These are phyloP conservation scores for Caloenas nicobarica DNA, from an alignment of 2,113 vertebrate genomes.

Conservation along the genomic window DNA sequence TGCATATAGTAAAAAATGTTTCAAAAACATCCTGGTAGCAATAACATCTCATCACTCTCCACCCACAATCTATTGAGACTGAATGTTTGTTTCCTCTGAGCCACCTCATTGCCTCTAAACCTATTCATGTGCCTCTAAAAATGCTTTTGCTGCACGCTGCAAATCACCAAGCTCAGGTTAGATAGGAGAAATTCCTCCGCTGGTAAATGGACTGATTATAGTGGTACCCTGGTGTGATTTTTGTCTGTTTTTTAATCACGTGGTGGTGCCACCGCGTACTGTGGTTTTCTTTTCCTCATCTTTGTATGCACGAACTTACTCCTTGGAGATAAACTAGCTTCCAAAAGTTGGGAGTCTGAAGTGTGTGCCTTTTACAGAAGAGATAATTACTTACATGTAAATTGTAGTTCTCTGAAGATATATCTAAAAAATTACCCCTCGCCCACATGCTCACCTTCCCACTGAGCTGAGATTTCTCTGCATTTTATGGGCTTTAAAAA, in stretches of 20 bases:
- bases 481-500: constrained; percentile 7
- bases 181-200: not conserved
- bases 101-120: not conserved
- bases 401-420: constrained; percentile 11
- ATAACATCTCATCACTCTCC: not conserved
- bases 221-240: not conserved
- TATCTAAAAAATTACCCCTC: not conserved
- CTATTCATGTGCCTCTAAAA: not conserved
- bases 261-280: not conserved
- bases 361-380: not conserved
- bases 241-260: not conserved
- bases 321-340: not conserved
- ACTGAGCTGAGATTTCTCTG: constrained; percentile 12
- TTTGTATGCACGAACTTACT: not conserved
- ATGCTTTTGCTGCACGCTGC: not conserved
- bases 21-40: not conserved
- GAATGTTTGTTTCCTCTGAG: constrained; percentile 32
- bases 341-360: not conserved
- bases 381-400: not conserved
- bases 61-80: not conserved
- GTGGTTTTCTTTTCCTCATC: not conserved
- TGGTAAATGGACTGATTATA: not conserved
- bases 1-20: not conserved
- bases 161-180: constrained; percentile 7
- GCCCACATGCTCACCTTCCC: not conserved